Conservation (phyloP, 2,113 vertebrate species). For the Stigmatopora nigra region DNA sequence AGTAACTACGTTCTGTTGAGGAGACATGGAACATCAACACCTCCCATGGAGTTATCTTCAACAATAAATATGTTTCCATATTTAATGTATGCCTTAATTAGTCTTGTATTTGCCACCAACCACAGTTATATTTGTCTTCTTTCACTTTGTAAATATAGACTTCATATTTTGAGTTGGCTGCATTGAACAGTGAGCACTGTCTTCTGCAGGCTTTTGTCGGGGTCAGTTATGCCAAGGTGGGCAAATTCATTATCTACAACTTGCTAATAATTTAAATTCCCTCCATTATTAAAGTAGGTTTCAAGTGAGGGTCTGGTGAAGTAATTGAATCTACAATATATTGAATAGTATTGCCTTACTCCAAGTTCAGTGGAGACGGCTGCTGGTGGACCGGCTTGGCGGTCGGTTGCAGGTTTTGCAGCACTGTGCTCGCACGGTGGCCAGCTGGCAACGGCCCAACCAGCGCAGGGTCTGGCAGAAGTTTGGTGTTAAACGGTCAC, state of each 20-base stretch:
- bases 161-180: not conserved
- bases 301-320: not conserved
- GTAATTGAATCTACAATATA: not conserved
- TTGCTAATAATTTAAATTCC: conserved; percentile 47
- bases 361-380: conserved; percentile 56
- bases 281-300: not conserved
- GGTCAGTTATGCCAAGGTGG: conserved; percentile 7
- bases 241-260: conserved; percentile 16
- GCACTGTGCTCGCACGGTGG: conserved; percentile 75
- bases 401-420: conserved; percentile 74
- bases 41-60: conserved; percentile 8
- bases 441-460: conserved; percentile 77
- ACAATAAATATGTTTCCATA: not conserved
- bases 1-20: not conserved
- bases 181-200: not conserved
- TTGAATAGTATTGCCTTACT: not conserved
- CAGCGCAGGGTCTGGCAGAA: conserved; percentile 83
- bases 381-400: conserved; percentile 41
- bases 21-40: conserved; percentile 9
- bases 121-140: conserved; percentile 14
- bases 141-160: conserved; percentile 18
- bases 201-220: not conserved
- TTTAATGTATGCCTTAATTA: conserved; percentile 6
- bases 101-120: conserved; percentile 21
- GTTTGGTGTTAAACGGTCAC: conserved; percentile 71